Evolutionary conservation across 2,113 vertebrate genomes (phyloP), one percentile per base, ranked within the genome.

Genomic region (Atlantisia rogersi): DNA sequence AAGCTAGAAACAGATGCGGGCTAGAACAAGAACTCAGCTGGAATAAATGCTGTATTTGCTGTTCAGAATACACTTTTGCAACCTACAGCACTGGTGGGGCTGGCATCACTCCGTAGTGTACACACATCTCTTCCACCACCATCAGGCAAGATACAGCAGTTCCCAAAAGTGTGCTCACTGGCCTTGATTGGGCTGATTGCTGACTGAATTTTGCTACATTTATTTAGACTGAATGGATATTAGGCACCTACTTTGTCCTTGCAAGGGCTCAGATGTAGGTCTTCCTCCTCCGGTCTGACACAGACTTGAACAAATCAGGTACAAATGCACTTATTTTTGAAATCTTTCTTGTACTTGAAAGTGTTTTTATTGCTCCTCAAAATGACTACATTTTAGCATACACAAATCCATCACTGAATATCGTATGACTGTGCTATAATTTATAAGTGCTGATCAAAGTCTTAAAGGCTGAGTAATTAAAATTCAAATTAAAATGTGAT

Each of bases 401-500:
- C 21, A 95, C 92, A 97, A 96, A 94, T 94, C 95, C 94, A 95
- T 95, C 94, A 87, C 91, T 95, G 96, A 95, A 92, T 95, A 96
- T 44, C n/a, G 11, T 60, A 82, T 89, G 96, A 95, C 74, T 87
- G 87, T 85, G 93, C 69, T 87, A n/a, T 91, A 95, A 97, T 95
- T 95, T 95, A 95, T 92, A 92, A 95, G 86, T 62, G 70, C 95
- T 95, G 96, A 97, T 95, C 91, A 95, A 96, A 96, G 89, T 95
- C 91, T 95, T 92, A 95, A 97, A 96, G 91, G 80, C 89, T 94
- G 50, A 91, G 67, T 92, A 97, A 97, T 97, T 96, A 97, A 94
- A 96, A 97, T 92, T 94, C 69, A 95, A 94, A 97, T 95, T 94
- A 96, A 95, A 95, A 95, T 82, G 91, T 91, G 94, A 95, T 89